phyloP scores from a whole-genome alignment of 2,113 vertebrate species.

The Odocoileus virginianus region DNA sequence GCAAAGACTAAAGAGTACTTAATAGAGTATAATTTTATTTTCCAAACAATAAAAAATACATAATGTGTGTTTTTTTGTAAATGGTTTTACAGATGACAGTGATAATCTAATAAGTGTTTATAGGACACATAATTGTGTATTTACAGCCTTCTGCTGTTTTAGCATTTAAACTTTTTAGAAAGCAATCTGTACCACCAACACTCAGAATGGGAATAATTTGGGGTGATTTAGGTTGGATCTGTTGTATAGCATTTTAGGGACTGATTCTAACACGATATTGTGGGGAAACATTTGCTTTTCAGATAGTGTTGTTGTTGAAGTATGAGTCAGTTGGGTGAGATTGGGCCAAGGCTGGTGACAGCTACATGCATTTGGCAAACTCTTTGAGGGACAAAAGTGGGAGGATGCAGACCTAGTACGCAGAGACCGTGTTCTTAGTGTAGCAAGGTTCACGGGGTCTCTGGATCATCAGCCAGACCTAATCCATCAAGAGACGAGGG shows the following conservation, averaged over 20 bases:
- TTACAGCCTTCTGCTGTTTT: neutral
- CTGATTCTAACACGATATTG: neutral
- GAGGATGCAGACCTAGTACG: neutral
- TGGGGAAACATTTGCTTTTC: neutral
- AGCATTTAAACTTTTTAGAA: neutral
- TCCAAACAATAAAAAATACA: neutral
- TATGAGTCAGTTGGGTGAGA: neutral
- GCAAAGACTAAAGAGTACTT: neutral
- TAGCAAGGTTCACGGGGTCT: neutral
- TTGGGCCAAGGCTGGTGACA: neutral
- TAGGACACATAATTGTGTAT: neutral
- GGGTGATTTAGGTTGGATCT: neutral
- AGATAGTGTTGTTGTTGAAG: neutral
- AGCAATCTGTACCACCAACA: neutral
- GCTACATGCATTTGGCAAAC: neutral
- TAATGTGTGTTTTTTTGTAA: neutral
- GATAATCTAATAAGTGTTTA: neutral
- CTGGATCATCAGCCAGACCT: neutral
- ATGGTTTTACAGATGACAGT: neutral
- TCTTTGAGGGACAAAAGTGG: neutral
- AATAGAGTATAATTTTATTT: constrained; percentile 4
- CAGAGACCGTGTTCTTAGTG: neutral
- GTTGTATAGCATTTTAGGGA: neutral
- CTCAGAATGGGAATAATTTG: neutral
- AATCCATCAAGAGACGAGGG: neutral